Percentiles rank a stretch among this genome's conserved stretches.
These are phyloP conservation scores for Vulpes ferrilata DNA, from an alignment of 2,113 vertebrate genomes.

Conservation along the genomic window DNA sequence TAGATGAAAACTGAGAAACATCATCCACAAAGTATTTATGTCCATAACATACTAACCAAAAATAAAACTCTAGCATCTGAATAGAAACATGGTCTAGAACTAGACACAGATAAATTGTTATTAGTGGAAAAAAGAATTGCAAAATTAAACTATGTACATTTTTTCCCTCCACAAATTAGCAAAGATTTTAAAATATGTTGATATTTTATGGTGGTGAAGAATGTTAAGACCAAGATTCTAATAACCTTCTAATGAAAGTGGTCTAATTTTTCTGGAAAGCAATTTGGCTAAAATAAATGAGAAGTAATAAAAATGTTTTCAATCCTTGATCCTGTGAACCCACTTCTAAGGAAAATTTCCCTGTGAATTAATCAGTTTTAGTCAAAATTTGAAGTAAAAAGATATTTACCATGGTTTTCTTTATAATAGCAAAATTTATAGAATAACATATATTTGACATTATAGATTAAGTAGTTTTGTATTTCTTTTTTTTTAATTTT, in stretches of 20 bases:
- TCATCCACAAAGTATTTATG: neutral
- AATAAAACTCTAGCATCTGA: neutral
- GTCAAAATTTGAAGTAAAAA: neutral
- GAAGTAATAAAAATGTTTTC: slow-evolving; percentile 42
- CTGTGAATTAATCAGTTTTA: neutral
- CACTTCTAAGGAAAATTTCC: neutral
- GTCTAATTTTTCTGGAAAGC: neutral
- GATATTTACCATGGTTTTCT: neutral
- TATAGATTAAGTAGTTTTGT: neutral
- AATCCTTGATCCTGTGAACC: neutral
- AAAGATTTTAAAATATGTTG: slow-evolving; percentile 26
- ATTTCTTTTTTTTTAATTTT: too few relatives aligned
- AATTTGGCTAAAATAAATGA: slow-evolving; percentile 21
- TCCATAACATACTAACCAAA: neutral
- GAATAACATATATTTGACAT: neutral
- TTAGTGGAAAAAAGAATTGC: slow-evolving; percentile 12
- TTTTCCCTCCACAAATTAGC: neutral
- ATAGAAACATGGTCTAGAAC: slow-evolving; percentile 12
- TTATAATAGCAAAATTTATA: neutral
- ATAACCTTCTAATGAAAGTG: neutral
- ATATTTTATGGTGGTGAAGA: neutral
- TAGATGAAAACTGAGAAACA: slow-evolving; percentile 36
- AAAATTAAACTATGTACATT: neutral
- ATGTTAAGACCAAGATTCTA: slow-evolving; percentile 5
- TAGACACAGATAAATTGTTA: neutral